These are phyloP conservation scores for Drosophila nigromelanica DNA, from an alignment of 1,140 invertebrate species.

Conservation along the genomic window DNA sequence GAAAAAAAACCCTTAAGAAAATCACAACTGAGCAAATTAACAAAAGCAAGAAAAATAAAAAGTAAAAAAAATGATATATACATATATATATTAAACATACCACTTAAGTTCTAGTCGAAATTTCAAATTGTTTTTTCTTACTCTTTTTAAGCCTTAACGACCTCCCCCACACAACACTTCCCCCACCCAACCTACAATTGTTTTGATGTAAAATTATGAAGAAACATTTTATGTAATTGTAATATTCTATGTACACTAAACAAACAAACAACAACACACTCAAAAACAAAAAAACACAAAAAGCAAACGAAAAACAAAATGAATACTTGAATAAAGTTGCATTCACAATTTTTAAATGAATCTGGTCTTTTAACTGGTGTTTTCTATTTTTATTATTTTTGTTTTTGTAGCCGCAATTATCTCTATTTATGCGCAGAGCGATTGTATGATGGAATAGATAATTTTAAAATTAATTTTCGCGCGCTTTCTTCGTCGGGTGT, in stretches of 20 bases:
- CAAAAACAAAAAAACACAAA: slow-evolving; percentile 39
- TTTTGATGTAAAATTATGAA: slow-evolving; percentile 72
- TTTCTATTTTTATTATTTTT: neutral
- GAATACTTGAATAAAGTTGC: slow-evolving; percentile 83
- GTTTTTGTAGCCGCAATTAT: neutral
- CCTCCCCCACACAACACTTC: neutral
- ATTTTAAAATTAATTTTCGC: neutral
- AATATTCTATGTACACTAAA: slow-evolving; percentile 71
- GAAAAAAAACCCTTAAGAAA: slow-evolving; percentile 19
- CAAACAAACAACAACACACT: slow-evolving; percentile 52
- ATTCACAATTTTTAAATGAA: slow-evolving; percentile 78
- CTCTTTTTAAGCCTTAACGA: slow-evolving; percentile 40
- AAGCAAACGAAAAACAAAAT: slow-evolving; percentile 54
- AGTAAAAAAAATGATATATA: slow-evolving; percentile 2
- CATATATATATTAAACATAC: slow-evolving; percentile 58
- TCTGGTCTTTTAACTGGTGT: neutral
- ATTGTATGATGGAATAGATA: too few relatives aligned
- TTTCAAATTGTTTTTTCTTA: slow-evolving; percentile 73
- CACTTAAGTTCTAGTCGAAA: slow-evolving; percentile 83
- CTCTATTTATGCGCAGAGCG: too few relatives aligned
- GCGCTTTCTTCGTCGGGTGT: neutral
- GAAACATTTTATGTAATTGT: slow-evolving; percentile 71
- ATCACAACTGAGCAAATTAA: slow-evolving; percentile 16
- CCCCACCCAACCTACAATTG: slow-evolving; percentile 37
- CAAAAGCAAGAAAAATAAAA: neutral